These are phyloP conservation scores for Trichacis sp. DNA, from an alignment of 2,888 invertebrate genomes.

Conservation along the genomic window DNA sequence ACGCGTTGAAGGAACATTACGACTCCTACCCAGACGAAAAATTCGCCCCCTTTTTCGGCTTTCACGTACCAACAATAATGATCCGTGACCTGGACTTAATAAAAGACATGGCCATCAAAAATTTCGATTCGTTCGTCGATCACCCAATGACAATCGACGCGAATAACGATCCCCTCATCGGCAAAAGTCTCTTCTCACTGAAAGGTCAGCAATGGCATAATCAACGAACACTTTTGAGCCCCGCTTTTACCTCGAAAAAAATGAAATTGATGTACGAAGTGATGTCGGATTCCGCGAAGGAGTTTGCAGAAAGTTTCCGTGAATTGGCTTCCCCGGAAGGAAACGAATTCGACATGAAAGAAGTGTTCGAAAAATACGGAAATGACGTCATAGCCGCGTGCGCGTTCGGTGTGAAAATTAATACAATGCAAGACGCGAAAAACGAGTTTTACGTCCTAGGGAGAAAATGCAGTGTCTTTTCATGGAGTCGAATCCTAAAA, in stretches of 20 bases:
- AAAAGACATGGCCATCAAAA: conserved; percentile 28
- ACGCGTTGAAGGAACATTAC: conserved; percentile 9
- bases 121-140: conserved; percentile 44
- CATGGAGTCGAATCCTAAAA: conserved; percentile 29
- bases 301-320: conserved; percentile 35
- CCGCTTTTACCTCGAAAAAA: conserved; percentile 48
- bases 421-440: conserved; percentile 54
- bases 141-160: conserved; percentile 46
- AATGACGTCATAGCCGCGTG: conserved; percentile 69
- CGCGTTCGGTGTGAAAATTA: conserved; percentile 67
- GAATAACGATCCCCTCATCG: conserved; percentile 51
- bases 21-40: conserved; percentile 11
- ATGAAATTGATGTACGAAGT: conserved; percentile 50
- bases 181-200: conserved; percentile 47
- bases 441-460: conserved; percentile 61
- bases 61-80: conserved; percentile 14
- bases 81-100: conserved; percentile 24
- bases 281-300: conserved; percentile 45
- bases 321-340: conserved; percentile 23
- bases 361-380: conserved; percentile 61
- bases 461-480: conserved; percentile 45
- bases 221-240: conserved; percentile 43
- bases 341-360: conserved; percentile 60
- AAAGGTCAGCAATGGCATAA: conserved; percentile 49
- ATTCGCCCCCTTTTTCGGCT: conserved; percentile 16